Base-by-base conservation (phyloP, 2,888 invertebrate species). In the Drosophila flavopinicola region DNA sequence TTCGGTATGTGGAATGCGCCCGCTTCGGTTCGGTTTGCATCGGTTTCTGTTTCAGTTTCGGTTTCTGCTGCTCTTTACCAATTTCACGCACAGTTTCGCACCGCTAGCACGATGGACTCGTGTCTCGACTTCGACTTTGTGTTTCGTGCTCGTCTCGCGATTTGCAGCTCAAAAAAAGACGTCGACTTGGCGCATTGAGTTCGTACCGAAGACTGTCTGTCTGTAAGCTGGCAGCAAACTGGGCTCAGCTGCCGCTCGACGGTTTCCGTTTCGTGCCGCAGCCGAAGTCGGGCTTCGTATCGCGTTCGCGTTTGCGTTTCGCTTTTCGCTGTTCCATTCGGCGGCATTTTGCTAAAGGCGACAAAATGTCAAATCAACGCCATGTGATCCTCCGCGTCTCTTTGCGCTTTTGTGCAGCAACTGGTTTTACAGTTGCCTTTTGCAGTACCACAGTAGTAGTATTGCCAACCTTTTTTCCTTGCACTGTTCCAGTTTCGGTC, bases 11-110 rank as follows among this genome's bases (percentile, higher is more conserved):
- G 63, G 74, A 63, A 68, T 71, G 63, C 53, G 56, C 68, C 49
- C 57, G 70, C 45, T 60, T 35, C 51, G 48, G 32, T 42, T 53
- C 38, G 51, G 30, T 37, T 35, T 63, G 33, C 24, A 56, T 45
- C 38, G 56, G 33, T 53, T 57, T 54, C 32, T 32, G 37, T 57
- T 66, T 59, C 29, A 44, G 56, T 61, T 79, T 66, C 60, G 23
- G 39, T 47, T 58, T 74, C 54, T 32, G 37, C 61, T 59, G 65
- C 61, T 74, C 44, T 80, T 79, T 83, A 80, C 77, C 84, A 68
- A 80, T 83, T 83, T 80, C 66, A 80, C 86, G 77, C 86, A 85
- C 80, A 83, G 76, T 73, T 78, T 78, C 60, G 57, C 58, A 58
- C 52, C 68, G 25, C 33, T 45, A 20, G 37, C 33, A 41, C 51